These are phyloP conservation scores for Xanthia icteritia DNA, from an alignment of 2,888 invertebrate genomes.

Conservation along the genomic window DNA sequence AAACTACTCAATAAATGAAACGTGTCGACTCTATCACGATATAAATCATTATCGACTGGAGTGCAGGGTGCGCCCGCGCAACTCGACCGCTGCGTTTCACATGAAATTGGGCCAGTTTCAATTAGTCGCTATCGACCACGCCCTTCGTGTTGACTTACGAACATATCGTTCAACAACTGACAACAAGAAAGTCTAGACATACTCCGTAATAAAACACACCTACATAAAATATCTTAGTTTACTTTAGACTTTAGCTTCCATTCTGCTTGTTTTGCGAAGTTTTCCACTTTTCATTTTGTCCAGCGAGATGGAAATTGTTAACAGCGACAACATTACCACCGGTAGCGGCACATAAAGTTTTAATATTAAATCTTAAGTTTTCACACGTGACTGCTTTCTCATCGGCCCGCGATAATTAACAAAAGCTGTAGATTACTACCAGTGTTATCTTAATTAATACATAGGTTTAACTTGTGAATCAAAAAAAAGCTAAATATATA, in stretches of 20 bases:
- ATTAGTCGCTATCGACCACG: slow-evolving; percentile 32
- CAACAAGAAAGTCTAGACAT: not conserved
- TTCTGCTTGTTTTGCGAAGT: not conserved
- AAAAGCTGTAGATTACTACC: not conserved
- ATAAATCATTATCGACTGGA: not conserved
- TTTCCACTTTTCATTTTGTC: not conserved
- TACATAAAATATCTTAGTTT: not conserved
- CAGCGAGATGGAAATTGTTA: not conserved
- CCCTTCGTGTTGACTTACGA: slow-evolving; percentile 16
- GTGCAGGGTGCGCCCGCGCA: slow-evolving; percentile 19
- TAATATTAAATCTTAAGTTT: slow-evolving; percentile 2
- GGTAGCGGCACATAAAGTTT: not conserved
- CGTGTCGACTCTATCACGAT: not conserved
- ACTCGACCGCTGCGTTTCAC: not conserved
- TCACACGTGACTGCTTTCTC: not conserved
- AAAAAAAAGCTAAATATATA: too few relatives aligned
- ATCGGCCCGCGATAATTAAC: not conserved
- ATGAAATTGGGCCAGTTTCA: slow-evolving; percentile 13
- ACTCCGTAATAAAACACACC: not conserved
- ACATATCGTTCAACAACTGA: slow-evolving; percentile 1
- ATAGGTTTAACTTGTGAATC: too few relatives aligned
- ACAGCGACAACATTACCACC: not conserved
- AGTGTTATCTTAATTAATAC: not conserved
- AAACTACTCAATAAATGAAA: not conserved
- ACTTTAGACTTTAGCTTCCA: not conserved